Base-by-base conservation (phyloP, 2,888 invertebrate species). In the Aethes cnicana region DNA sequence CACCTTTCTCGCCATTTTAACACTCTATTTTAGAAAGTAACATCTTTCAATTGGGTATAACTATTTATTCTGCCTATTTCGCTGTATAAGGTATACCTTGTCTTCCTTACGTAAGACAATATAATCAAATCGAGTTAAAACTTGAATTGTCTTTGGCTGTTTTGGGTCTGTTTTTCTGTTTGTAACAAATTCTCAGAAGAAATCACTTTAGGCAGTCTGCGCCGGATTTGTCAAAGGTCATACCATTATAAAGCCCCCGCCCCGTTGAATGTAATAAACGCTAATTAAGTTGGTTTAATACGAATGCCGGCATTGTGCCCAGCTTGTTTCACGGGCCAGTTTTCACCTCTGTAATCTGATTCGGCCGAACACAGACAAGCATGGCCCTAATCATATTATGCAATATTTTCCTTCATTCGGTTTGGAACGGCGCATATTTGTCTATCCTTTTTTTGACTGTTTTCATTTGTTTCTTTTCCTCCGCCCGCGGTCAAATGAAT, bases 241-340 rank as follows among this genome's bases (percentile, higher is more conserved):
- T 52, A 46, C 39, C 44, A 52, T 52, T 52, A 50, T 35, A 33
- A 39, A 32, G 25, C 39, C 37, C 26, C 39, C 44, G 39, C 33
- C 52, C 46, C 33, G 37, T 46, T 46, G 39, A 52, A 39, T 39
- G 52, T 39, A 52, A 52, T 46, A 46, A 52, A 37, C 52, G 32
- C 52, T 52, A 46, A 52, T 52, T 52, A 46, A 37, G 37, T 44
- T 50, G 32, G 25, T 18, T n/a, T 52, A 44, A 52, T 52, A 44
- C 25, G 17, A 48, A 48, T 42, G 35, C 37, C 25, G 46, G 26
- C 44, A 25, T 50, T 43, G 21, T 39, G 20, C 39, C 25, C 39
- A 37, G 18, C 23, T 28, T 46, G 52, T 48, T 48, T 47, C 30
- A n/a, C 32, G 32, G 30, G n/a, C 37, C 25, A 25, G 32, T 50